Evolutionary conservation across 2,888 invertebrate genomes (phyloP), one percentile per base, ranked within the genome.

Genomic region (Phania funesta): DNA sequence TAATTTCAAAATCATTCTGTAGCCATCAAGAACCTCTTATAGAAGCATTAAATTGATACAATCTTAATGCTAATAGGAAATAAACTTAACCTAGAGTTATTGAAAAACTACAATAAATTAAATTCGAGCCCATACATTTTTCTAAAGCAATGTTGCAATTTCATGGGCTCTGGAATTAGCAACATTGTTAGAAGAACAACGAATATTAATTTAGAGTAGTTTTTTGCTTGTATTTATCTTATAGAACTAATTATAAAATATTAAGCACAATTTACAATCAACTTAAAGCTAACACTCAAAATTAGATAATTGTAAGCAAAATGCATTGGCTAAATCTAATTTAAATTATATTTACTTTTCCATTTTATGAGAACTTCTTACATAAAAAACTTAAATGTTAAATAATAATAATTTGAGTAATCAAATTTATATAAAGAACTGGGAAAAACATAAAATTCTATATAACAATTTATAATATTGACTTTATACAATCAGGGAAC

Each of bases 401-500:
- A 50, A 18, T 41, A 29, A 52, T 35, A 48, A 5, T 48, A 60
- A 18, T 32, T 70, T 16, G 24, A 32, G 22, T 44, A 20, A 35
- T 20, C 1, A 29, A 46, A 54, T 54, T 35, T 16, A 58, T 60
- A 44, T 50, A 70, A 35, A 20, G 20, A 16, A 44, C 18, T 13
- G 18, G 18, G 22, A 60, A 9, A 71, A 22, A 38, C 58, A 7
- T 22, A n/a, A 46, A 50, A 62, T 26, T 29, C 11, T 83, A 76
- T 80, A 67, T 76, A 73, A 87, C 87, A 87, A 87, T 86, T 82
- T 73, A 41, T 65, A 81, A 58, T 68, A 41, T 58, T 48, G 58
- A 70, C 71, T 88, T 86, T 88, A 85, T 88, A 88, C 88, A 88
- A 88, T 87, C 83, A 86, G 80, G 86, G 86, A 87, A 82, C 80